Base-by-base conservation (phyloP, 2,888 invertebrate genomes). In the Phyllotreta cruciferae region DNA sequence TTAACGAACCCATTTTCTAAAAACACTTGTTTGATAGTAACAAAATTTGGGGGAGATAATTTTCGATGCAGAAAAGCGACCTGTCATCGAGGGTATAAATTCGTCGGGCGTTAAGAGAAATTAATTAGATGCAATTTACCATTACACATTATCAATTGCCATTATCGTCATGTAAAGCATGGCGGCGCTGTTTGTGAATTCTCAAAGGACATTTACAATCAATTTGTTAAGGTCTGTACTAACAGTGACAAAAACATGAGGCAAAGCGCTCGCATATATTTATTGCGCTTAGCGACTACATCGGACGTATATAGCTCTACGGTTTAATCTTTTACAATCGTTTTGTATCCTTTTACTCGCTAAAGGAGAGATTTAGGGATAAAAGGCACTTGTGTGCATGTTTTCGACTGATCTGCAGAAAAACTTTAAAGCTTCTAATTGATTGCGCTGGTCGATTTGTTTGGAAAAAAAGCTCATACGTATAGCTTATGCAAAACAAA, bases 151-250 rank as follows among this genome's bases (percentile, higher is more conserved):
- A 74, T 74, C 74, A 72, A 71, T 73, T 73, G 72, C 69, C 62
- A 71, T 71, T 73, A 74, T 74, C 74, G 66, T 67, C 69, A 71
- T 73, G 73, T 72, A 74, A 75, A 75, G 71, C 73, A 71, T 67
- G 52, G 70, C 71, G 71, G 70, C 67, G 61, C 67, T 67, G 68
- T 71, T 67, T 71, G 71, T 68, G 67, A 64, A 69, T 70, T 66
- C 72, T 72, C 73, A 67, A 70, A 70, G 71, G 73, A 73, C 71
- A 70, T 68, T 70, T 65, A 64, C 70, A 72, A 72, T 73, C 73
- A 73, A 73, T 73, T 73, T 71, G 70, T 72, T 68, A 67, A 69
- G 60, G 63, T 50, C 58, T 65, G 49, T 73, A 71, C 71, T 73
- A 71, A 57, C 71, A 42, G 60, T 68, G 62, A 66, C 67, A 66